phyloP scores from a whole-genome alignment of 2,113 vertebrate species.

The Ceuthmochares aereus region DNA sequence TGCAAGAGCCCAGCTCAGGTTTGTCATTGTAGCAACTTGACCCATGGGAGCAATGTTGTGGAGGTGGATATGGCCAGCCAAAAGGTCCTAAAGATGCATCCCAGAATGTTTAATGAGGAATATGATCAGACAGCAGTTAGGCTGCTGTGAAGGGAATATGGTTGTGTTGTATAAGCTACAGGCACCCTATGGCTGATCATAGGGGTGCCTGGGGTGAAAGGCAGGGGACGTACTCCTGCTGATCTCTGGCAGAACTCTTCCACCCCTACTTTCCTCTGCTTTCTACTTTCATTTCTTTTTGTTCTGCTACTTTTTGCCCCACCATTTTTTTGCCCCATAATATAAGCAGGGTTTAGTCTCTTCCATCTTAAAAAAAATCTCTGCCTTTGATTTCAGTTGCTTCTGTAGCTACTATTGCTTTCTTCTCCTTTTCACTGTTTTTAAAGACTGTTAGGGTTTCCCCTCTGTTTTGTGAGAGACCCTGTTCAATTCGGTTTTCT shows the following conservation, averaged over 20 bases:
- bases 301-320: background rate
- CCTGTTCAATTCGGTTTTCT: background rate
- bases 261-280: background rate
- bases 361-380: background rate
- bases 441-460: background rate
- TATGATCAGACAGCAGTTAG: background rate
- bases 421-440: background rate
- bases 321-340: background rate
- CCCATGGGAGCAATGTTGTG: background rate
- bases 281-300: background rate
- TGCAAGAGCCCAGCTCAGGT: background rate
- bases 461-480: background rate
- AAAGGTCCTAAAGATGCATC: background rate
- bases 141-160: background rate
- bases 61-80: background rate
- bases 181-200: background rate
- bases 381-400: background rate
- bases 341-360: background rate
- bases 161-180: background rate
- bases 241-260: background rate
- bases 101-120: background rate
- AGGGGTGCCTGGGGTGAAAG: too few species aligned
- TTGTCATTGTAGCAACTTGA: background rate
- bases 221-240: background rate
- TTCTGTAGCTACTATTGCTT: background rate